Evolutionary conservation across 2,113 vertebrate genomes (phyloP).

Genomic region (Formicarius rufipectus): DNA sequence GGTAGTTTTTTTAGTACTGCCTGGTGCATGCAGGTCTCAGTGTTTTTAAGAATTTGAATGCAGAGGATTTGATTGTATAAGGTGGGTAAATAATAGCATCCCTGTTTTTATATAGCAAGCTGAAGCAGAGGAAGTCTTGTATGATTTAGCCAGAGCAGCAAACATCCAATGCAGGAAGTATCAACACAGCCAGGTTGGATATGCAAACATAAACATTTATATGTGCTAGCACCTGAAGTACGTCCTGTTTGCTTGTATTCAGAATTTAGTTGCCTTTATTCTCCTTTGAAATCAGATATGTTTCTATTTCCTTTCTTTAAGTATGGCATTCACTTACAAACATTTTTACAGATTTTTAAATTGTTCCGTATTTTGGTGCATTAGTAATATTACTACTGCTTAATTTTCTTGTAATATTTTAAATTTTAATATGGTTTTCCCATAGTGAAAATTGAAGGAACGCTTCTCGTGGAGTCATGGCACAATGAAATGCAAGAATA

Average conservation of each 20-base stretch:
- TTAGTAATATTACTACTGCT: neutral
- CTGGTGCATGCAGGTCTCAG: neutral
- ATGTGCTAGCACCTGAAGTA: neutral
- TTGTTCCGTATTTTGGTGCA: neutral
- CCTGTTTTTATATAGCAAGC: neutral
- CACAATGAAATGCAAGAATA: neutral
- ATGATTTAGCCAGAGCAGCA: neutral
- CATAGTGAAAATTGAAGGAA: neutral
- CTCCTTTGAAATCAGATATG: neutral
- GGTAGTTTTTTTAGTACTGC: neutral
- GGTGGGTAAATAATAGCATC: neutral
- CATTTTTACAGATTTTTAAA: neutral
- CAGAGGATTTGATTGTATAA: neutral
- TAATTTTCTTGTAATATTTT: neutral
- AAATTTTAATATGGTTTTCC: neutral
- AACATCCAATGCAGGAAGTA: neutral
- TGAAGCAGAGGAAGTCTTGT: neutral
- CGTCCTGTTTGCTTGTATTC: neutral
- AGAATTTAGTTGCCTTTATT: neutral
- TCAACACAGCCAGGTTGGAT: neutral
- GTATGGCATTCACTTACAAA: neutral
- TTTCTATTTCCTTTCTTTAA: neutral
- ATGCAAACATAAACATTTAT: neutral
- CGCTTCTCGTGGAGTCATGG: neutral
- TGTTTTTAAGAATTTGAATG: neutral